Percentiles rank a stretch among this genome's conserved stretches.
These are phyloP conservation scores for Sprattus sprattus DNA, from an alignment of 2,113 vertebrate genomes.

Conservation along the genomic window DNA sequence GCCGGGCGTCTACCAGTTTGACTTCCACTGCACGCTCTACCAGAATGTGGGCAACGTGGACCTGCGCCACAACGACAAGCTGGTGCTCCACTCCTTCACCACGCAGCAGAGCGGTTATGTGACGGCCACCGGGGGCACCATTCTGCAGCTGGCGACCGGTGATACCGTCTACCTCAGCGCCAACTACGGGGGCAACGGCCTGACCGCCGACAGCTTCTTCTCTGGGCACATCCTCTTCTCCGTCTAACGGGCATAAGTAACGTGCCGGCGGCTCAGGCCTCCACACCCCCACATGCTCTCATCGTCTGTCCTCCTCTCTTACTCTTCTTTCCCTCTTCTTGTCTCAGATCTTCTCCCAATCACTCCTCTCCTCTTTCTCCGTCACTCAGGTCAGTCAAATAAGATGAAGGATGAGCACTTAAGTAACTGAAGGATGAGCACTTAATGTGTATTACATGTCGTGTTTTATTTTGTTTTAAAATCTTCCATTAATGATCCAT, in stretches of 20 bases:
- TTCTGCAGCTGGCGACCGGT: conserved; percentile 39
- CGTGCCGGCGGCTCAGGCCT: too few species aligned
- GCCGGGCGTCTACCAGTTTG: conserved; percentile 63
- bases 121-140: conserved; percentile 48
- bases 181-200: background rate
- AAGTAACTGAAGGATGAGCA: too few species aligned
- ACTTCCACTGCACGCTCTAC: conserved; percentile 50
- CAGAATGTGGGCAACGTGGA: conserved; percentile 25
- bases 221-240: conserved; percentile 56
- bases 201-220: conserved; percentile 58
- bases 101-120: conserved; percentile 29
- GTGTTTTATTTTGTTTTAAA: background rate
- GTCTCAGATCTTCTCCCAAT: background rate
- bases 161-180: conserved; percentile 55
- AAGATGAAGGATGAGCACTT: background rate
- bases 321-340: background rate
- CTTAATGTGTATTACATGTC: background rate
- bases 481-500: background rate
- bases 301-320: background rate
- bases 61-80: conserved; percentile 34
- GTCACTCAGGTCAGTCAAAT: background rate
- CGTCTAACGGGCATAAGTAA: background rate
- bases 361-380: background rate
- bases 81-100: conserved; percentile 55
- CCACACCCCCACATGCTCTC: background rate